phyloP scores from a whole-genome alignment of 2,888 invertebrate species.

The Amphipoea lucens region DNA sequence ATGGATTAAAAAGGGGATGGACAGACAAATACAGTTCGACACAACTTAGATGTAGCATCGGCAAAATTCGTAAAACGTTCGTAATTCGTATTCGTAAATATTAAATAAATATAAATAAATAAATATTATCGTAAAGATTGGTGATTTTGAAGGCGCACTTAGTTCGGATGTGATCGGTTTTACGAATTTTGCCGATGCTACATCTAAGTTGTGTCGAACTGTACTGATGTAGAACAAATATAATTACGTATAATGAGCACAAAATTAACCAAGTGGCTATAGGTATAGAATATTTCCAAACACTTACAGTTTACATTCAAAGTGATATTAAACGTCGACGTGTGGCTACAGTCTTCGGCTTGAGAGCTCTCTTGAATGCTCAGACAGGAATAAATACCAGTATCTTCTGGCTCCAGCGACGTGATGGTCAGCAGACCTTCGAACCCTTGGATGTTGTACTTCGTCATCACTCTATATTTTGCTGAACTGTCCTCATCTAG shows the following conservation, averaged over 20 bases:
- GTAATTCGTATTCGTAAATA: too few species aligned
- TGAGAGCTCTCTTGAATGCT: slow-evolving; percentile 75
- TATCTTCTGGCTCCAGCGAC: slow-evolving; percentile 77
- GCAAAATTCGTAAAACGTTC: too few species aligned
- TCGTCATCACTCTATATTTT: slow-evolving; percentile 81
- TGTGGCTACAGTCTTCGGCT: slow-evolving; percentile 71
- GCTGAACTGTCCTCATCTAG: slow-evolving; percentile 73
- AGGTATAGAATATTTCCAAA: background rate
- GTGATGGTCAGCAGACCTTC: slow-evolving; percentile 82
- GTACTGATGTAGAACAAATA: background rate
- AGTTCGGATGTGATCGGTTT: too few species aligned
- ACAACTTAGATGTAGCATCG: too few species aligned
- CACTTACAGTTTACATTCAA: slow-evolving; percentile 82
- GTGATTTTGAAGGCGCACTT: too few species aligned
- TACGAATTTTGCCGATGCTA: too few species aligned
- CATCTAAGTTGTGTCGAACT: too few species aligned
- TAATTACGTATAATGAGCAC: too few species aligned
- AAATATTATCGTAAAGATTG: too few species aligned
- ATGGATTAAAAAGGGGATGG: too few species aligned
- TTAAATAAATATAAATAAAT: too few species aligned
- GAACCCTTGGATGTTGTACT: slow-evolving; percentile 80
- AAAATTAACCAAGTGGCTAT: background rate
- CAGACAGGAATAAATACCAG: slow-evolving; percentile 78
- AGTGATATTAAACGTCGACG: slow-evolving; percentile 74
- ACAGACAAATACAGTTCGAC: too few species aligned